A percentile compares a stretch with the other conserved stretches of the same genome.
These are phyloP conservation scores for Monopis laevigella DNA, from an alignment of 2,888 invertebrate genomes.

Conservation along the genomic window DNA sequence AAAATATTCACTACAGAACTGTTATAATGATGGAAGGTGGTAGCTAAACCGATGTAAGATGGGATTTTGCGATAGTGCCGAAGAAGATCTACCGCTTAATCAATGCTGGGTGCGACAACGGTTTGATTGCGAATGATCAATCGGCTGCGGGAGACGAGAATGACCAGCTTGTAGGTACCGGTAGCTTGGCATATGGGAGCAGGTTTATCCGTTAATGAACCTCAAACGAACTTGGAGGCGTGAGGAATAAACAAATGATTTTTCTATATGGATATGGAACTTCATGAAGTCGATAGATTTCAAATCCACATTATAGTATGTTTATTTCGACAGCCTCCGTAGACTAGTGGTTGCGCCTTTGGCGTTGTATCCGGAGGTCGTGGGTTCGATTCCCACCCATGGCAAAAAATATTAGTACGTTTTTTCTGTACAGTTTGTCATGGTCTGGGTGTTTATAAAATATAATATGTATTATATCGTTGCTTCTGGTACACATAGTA, in stretches of 20 bases:
- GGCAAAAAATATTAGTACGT: no score
- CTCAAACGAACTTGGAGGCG: not conserved
- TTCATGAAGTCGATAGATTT: not conserved
- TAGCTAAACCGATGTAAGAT: not conserved
- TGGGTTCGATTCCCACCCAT: no score
- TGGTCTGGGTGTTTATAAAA: no score
- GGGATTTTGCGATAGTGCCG: conserved; percentile 2
- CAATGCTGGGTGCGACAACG: conserved; percentile 34
- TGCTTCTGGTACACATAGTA: no score
- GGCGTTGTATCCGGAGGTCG: no score
- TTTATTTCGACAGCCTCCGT: no score
- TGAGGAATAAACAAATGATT: not conserved
- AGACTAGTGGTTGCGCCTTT: no score
- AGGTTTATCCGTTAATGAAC: not conserved
- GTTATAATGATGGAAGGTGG: conserved; percentile 1
- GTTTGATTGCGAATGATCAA: conserved; percentile 52
- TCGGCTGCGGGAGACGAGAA: conserved; percentile 21
- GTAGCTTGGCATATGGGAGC: conserved; percentile 2
- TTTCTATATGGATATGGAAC: not conserved
- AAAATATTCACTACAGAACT: no score
- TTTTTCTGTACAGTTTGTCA: no score
- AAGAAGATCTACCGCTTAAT: conserved; percentile 32
- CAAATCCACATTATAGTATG: not conserved
- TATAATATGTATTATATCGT: no score
- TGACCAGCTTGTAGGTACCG: conserved; percentile 2